Conservation (phyloP, 2,888 invertebrate species). For the Sphaerophoria taeniata region DNA sequence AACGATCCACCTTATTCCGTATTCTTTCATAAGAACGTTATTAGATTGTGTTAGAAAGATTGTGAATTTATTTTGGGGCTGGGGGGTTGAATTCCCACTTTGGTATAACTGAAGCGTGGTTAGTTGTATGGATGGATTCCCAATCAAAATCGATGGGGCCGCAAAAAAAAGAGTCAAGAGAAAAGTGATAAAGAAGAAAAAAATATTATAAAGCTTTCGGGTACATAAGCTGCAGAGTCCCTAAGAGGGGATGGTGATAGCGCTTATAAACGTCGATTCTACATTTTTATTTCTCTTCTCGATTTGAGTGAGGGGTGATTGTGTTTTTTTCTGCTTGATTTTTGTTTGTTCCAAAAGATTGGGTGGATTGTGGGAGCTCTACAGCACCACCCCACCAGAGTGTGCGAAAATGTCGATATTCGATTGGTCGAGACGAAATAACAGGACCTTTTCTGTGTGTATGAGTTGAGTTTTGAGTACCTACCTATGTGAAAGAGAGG, state of each 20-base stretch:
- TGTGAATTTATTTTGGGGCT: slow-evolving; percentile 31
- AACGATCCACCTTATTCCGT: slow-evolving; percentile 61
- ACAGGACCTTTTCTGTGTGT: slow-evolving; percentile 51
- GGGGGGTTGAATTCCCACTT: slow-evolving; percentile 42
- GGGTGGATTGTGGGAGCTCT: slow-evolving; percentile 52
- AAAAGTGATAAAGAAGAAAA: slow-evolving; percentile 69
- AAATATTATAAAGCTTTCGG: slow-evolving; percentile 50
- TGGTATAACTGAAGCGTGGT: slow-evolving; percentile 73
- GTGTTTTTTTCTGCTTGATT: slow-evolving; percentile 52
- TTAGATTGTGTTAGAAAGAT: slow-evolving; percentile 72
- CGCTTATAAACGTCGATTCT: slow-evolving; percentile 65
- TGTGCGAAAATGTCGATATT: slow-evolving; percentile 72
- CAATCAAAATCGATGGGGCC: slow-evolving; percentile 82
- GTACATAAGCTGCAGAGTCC: slow-evolving; percentile 59
- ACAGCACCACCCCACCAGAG: slow-evolving; percentile 63
- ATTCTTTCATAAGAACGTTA: slow-evolving; percentile 66
- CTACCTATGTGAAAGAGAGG: slow-evolving; percentile 16
- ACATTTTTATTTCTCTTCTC: slow-evolving; percentile 36
- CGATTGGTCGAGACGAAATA: slow-evolving; percentile 74
- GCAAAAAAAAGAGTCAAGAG: slow-evolving; percentile 54
- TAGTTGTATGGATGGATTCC: slow-evolving; percentile 81
- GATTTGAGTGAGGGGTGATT: slow-evolving; percentile 72
- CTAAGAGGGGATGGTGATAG: slow-evolving; percentile 71
- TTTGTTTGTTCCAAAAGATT: slow-evolving; percentile 26
- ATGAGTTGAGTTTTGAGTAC: too few relatives aligned